Conservation (phyloP, 2,113 vertebrate genomes). For the Etheostoma cragini region DNA sequence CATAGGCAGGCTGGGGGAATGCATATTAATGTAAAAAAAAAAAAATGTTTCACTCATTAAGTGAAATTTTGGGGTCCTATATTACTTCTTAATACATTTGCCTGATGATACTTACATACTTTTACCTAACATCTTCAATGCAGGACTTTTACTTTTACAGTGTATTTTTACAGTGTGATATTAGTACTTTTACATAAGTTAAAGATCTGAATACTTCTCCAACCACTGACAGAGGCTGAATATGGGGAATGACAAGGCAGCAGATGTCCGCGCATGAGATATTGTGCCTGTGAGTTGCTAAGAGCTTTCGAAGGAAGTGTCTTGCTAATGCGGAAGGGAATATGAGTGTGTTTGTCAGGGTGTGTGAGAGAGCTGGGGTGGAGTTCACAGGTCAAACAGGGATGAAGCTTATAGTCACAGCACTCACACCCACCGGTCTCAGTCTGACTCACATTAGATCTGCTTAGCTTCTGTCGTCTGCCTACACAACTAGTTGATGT, state of each 20-base stretch:
- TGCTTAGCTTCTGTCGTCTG: conserved; percentile 5
- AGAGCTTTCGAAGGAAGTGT: conserved; percentile 43
- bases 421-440: conserved; percentile 4
- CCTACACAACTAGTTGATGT: conserved; percentile 11
- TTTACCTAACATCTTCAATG: too few species aligned
- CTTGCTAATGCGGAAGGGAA: conserved; percentile 24
- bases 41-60: too few species aligned
- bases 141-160: too few species aligned
- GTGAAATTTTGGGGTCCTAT: too few species aligned
- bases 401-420: conserved; percentile 23
- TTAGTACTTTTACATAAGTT: too few species aligned
- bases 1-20: too few species aligned
- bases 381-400: conserved; percentile 28
- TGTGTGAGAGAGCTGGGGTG: conserved; percentile 14
- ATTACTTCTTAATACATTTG: too few species aligned
- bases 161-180: too few species aligned
- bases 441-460: conserved; percentile 33
- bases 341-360: conserved; percentile 36
- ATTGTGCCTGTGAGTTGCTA: conserved; percentile 36
- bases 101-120: too few species aligned
- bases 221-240: background rate
- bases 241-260: conserved; percentile 13
- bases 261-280: conserved; percentile 52
- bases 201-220: too few species aligned
- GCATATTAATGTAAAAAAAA: too few species aligned